Evolutionary conservation across 2,888 invertebrate genomes (phyloP), one percentile per base, ranked within the genome.

Genomic region (Pseudococcus viburni): DNA sequence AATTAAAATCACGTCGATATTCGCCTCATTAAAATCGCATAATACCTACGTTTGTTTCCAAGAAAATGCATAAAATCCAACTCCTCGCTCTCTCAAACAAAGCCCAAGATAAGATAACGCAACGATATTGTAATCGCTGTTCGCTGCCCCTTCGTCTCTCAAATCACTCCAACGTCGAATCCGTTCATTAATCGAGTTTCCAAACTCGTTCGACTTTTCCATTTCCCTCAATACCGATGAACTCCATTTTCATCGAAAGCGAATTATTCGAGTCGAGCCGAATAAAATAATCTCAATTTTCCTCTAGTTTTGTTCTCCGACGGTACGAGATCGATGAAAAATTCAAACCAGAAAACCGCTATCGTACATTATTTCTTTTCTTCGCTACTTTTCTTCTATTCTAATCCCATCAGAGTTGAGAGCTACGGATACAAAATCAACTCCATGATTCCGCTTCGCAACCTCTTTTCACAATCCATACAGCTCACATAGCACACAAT

Each of bases 371-470:
- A 46, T 46, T 46, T 46, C 46, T 46, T 46, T 46, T 12, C 19
- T 59, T 59, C 59, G 17, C n/a, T 59, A 3, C n/a, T 33, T 19
- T 19, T 59, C 8, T 19, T 19, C 59, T 1, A 17, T 19, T n/a
- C 19, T 59, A 19, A 59, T 59, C 59, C 19, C 19, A 59, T 59
- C 17, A 17, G 51, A 51, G 59, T 11, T 59, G 11, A n/a, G 59
- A n/a, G 19, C 59, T 59, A 19, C 59, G 59, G 19, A 19, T 11
- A 19, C 19, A 19, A 59, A 59, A 59, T 59, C 59, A 59, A 19
- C 59, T 59, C 59, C 59, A 59, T 59, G 59, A 59, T 59, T 59
- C 59, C 59, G 59, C 59, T 59, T 59, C 59, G 59, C 59, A 59
- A 59, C 59, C 59, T 59, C 59, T 59, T 59, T 59, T 59, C 59